Evolutionary conservation across 2,113 vertebrate genomes (phyloP).

Genomic region (Craseonycteris thonglongyai): DNA sequence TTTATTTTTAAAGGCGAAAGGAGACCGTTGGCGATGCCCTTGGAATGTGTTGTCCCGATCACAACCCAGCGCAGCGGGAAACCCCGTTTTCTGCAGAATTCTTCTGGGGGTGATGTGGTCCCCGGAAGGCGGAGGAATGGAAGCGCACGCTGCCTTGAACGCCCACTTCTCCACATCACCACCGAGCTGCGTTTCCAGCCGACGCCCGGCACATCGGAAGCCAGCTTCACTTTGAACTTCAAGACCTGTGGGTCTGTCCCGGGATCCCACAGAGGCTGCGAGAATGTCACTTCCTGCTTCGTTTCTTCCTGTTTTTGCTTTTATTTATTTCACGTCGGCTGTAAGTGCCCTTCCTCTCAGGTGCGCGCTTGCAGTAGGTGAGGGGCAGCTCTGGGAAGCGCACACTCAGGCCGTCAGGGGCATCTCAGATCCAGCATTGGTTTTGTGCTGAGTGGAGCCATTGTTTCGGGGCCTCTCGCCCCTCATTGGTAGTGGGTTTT

Average conservation of each 20-base stretch:
- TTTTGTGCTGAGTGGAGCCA: slow-evolving; percentile 64
- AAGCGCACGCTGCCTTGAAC: not conserved
- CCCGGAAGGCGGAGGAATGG: slow-evolving; percentile 31
- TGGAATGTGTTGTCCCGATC: slow-evolving; percentile 13
- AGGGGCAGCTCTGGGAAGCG: slow-evolving; percentile 63
- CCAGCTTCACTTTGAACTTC: not conserved
- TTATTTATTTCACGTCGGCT: not conserved
- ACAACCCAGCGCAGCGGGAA: slow-evolving; percentile 9
- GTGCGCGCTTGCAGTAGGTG: not conserved
- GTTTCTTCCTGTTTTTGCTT: no score
- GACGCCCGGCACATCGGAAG: not conserved
- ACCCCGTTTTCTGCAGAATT: not conserved
- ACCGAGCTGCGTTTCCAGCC: not conserved
- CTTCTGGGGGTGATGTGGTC: slow-evolving; percentile 29
- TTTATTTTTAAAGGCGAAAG: not conserved
- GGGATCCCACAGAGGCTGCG: not conserved
- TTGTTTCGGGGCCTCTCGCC: not conserved
- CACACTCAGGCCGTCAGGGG: slow-evolving; percentile 59
- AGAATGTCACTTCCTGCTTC: not conserved
- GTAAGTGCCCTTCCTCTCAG: not conserved
- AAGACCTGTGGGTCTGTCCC: not conserved
- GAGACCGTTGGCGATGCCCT: not conserved
- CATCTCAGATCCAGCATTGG: slow-evolving; percentile 67
- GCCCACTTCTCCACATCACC: not conserved
- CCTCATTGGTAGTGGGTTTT: not conserved